Conservation (phyloP, 2,797 vertebrate species). For the Protonibea diacanthus region DNA sequence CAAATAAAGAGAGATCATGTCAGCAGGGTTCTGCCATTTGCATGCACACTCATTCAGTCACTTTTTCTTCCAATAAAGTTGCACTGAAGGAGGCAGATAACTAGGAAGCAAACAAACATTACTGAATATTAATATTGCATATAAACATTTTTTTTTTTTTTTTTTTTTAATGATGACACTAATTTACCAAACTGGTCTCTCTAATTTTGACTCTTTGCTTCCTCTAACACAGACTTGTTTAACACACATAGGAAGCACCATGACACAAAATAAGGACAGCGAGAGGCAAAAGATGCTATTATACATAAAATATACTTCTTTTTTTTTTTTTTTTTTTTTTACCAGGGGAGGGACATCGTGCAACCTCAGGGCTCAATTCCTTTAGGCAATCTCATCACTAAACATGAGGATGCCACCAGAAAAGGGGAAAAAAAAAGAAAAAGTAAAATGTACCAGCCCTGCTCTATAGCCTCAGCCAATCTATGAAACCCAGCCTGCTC, state of each 20-base stretch:
- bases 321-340: slow-evolving; percentile 51
- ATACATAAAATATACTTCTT: slow-evolving; percentile 41
- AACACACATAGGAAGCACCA: not conserved
- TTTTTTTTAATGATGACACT: not conserved
- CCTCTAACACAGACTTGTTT: not conserved
- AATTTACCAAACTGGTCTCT: not conserved
- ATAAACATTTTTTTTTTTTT: not conserved
- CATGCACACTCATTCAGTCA: slow-evolving; percentile 44
- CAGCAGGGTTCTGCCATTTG: slow-evolving; percentile 53
- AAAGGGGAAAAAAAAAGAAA: slow-evolving; percentile 36
- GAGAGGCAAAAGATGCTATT: slow-evolving; percentile 50
- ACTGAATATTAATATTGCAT: slow-evolving; percentile 1
- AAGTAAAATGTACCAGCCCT: slow-evolving; percentile 54
- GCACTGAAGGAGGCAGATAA: slow-evolving; percentile 3
- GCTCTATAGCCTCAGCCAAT: slow-evolving; percentile 71
- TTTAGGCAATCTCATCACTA: slow-evolving; percentile 73
- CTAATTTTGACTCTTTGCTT: not conserved
- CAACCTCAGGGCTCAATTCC: slow-evolving; percentile 63
- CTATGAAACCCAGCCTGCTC: slow-evolving; percentile 74
- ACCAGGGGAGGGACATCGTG: slow-evolving; percentile 45
- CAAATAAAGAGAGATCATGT: slow-evolving; percentile 34
- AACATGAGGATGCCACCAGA: slow-evolving; percentile 72
- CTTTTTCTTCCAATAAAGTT: slow-evolving; percentile 35
- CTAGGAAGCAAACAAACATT: slow-evolving; percentile 1
- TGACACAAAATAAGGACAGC: slow-evolving; percentile 49